Base-by-base conservation (phyloP, 2,888 invertebrate genomes). In the Drosophila subsilvestris region DNA sequence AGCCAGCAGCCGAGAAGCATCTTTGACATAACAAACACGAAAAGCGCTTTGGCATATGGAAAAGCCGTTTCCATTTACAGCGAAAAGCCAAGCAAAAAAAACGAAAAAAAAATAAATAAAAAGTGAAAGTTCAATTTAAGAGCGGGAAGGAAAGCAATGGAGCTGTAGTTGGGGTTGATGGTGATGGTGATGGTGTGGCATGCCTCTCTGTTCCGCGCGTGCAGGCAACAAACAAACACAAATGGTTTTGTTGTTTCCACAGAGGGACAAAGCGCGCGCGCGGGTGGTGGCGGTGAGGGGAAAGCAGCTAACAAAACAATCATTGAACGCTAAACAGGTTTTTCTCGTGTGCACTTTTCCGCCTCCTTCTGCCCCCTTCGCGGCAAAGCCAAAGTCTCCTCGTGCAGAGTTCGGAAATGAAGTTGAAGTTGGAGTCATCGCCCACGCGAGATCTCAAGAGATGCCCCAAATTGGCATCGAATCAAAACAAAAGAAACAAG, bases 71-170 rank as follows among this genome's bases (percentile, higher is more conserved):
- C 47, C 74, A 85, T 78, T 80, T 78, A 56, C 75, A 84, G 76
- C 67, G 20, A 77, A 74, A 73, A 72, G 61, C 74, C n/a, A n/a
- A n/a, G n/a, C n/a, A n/a, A n/a, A 71, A 70, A 70, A 74, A 63
- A 63, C 17, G 7, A 61, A 53, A 69, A 29, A 10, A 32, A 32
- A 5, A 25, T 25, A 25, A 25, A 20, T 72, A 68, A 83, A 86
- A 88, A 88, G 87, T 88, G 87, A 88, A 88, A 88, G 87, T 89
- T 89, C 79, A 89, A 80, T 86, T 88, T 81, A 74, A 78, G 79
- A 79, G 76, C 73, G 66, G 42, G 27, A 73, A 73, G 73, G 74
- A 66, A 66, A 66, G 14, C 17, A 47, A 17, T 58, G 51, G 29
- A 54, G 70, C 50, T 63, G 60, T 29, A 49, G 60, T 42, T 58